phyloP scores from a whole-genome alignment of 1,140 invertebrate species.

The Zaprionus africanus region DNA sequence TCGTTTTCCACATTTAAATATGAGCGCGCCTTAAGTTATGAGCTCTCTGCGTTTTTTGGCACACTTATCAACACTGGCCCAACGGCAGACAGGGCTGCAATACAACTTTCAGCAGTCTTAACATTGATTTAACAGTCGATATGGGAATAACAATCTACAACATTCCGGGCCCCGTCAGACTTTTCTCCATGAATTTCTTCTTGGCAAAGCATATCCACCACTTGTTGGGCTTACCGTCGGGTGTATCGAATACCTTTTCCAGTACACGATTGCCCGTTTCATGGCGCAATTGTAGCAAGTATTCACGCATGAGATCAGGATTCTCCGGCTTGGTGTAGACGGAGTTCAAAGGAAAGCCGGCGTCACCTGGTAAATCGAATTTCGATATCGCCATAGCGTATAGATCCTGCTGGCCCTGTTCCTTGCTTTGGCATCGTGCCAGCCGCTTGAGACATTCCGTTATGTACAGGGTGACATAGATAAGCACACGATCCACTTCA shows the following conservation, averaged over 20 bases:
- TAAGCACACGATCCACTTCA: slow-evolving; percentile 97
- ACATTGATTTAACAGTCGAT: slow-evolving; percentile 25
- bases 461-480: slow-evolving; percentile 99
- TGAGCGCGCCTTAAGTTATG: slow-evolving; percentile 9
- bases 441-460: slow-evolving; percentile 98
- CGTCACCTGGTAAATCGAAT: slow-evolving; percentile 98
- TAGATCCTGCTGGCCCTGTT: slow-evolving; percentile 97
- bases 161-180: slow-evolving; percentile 86
- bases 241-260: slow-evolving; percentile 95
- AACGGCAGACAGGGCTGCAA: slow-evolving; percentile 10
- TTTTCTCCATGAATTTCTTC: slow-evolving; percentile 99
- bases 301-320: slow-evolving; percentile 95
- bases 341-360: slow-evolving; percentile 97
- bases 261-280: slow-evolving; percentile 95
- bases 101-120: slow-evolving; percentile 21
- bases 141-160: slow-evolving; percentile 32
- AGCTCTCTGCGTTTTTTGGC: not conserved
- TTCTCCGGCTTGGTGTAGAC: slow-evolving; percentile 97
- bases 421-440: slow-evolving; percentile 95
- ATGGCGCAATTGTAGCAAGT: slow-evolving; percentile 96
- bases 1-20: slow-evolving; percentile 21
- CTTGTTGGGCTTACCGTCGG: slow-evolving; percentile 97
- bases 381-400: slow-evolving; percentile 96
- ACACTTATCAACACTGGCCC: slow-evolving; percentile 13
- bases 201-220: slow-evolving; percentile 99